Percentiles rank a stretch among this genome's conserved stretches.
These are phyloP conservation scores for Oscheius onirici DNA, from an alignment of 2,888 invertebrate genomes.

Conservation along the genomic window DNA sequence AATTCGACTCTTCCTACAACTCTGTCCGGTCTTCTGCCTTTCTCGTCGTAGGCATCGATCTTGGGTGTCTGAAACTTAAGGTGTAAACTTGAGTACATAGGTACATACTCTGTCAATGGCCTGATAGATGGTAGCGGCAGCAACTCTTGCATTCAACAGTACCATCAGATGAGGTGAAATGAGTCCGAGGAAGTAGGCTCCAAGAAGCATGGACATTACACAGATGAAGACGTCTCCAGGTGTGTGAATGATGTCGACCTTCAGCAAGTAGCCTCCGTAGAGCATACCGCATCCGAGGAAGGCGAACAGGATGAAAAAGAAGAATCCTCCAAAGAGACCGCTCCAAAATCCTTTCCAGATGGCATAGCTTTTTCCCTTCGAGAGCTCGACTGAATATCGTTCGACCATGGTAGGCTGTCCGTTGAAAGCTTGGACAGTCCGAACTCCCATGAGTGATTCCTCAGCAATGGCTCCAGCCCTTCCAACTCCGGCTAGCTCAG, in stretches of 20 bases:
- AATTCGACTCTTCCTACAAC: slow-evolving; percentile 50
- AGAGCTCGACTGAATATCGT: slow-evolving; percentile 47
- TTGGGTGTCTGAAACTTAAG: slow-evolving; percentile 39
- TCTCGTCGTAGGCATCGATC: slow-evolving; percentile 57
- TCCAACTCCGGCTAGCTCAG: slow-evolving; percentile 50
- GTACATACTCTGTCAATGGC: slow-evolving; percentile 49
- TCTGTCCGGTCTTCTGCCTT: slow-evolving; percentile 39
- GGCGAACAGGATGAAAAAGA: slow-evolving; percentile 59
- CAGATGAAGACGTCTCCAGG: slow-evolving; percentile 66
- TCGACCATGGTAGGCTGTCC: slow-evolving; percentile 59
- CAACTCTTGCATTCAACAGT: slow-evolving; percentile 51
- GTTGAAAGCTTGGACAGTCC: slow-evolving; percentile 64
- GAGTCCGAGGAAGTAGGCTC: slow-evolving; percentile 57
- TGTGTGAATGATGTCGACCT: slow-evolving; percentile 47
- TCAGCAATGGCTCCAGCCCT: slow-evolving; percentile 64
- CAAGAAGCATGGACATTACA: slow-evolving; percentile 58
- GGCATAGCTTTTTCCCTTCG: slow-evolving; percentile 53
- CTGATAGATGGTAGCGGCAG: slow-evolving; percentile 53
- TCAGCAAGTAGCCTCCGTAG: slow-evolving; percentile 59
- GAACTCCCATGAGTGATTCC: slow-evolving; percentile 59
- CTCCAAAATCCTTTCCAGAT: slow-evolving; percentile 61
- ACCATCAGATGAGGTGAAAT: slow-evolving; percentile 57
- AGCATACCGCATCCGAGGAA: slow-evolving; percentile 59
- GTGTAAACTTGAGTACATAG: neutral
- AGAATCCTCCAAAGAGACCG: slow-evolving; percentile 60